These are phyloP conservation scores for Triops longicaudatus DNA, from an alignment of 1,140 invertebrate genomes.

Conservation along the genomic window DNA sequence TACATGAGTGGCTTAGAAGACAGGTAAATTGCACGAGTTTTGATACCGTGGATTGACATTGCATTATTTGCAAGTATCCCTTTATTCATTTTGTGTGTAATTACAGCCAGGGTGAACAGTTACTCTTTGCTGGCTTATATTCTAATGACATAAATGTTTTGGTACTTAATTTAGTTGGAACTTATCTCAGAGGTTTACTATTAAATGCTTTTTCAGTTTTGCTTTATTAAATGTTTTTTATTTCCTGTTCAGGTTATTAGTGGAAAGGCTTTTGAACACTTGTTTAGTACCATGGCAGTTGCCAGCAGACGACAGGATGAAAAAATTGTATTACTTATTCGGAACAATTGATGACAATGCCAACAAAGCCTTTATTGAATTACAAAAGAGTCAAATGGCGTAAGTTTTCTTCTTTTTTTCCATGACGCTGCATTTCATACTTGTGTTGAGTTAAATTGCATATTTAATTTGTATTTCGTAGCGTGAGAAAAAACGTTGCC, in stretches of 20 bases:
- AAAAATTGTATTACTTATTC: slow-evolving; percentile 82
- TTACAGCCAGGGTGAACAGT: no score
- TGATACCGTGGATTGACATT: no score
- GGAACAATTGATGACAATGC: slow-evolving; percentile 91
- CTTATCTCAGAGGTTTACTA: no score
- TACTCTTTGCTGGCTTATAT: no score
- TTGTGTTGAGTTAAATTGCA: background rate
- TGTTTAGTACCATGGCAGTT: slow-evolving; percentile 90
- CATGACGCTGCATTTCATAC: background rate
- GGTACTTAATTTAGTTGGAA: no score
- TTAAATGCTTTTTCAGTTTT: no score
- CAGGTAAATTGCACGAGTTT: slow-evolving; percentile 45
- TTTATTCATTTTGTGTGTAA: no score
- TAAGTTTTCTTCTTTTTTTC: slow-evolving; percentile 39
- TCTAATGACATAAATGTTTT: no score
- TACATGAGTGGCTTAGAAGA: slow-evolving; percentile 70
- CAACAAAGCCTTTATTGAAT: slow-evolving; percentile 87
- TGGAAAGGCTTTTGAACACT: slow-evolving; percentile 90
- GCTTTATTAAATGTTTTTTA: no score
- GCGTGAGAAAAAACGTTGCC: slow-evolving; percentile 68
- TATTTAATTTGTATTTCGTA: slow-evolving; percentile 37
- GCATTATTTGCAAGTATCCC: no score
- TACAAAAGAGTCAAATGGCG: slow-evolving; percentile 84
- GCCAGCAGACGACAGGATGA: slow-evolving; percentile 79
- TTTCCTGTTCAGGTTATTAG: slow-evolving; percentile 60